phyloP scores from a whole-genome alignment of 2,797 vertebrate genomes.

The Synaphobranchus kaupii region DNA sequence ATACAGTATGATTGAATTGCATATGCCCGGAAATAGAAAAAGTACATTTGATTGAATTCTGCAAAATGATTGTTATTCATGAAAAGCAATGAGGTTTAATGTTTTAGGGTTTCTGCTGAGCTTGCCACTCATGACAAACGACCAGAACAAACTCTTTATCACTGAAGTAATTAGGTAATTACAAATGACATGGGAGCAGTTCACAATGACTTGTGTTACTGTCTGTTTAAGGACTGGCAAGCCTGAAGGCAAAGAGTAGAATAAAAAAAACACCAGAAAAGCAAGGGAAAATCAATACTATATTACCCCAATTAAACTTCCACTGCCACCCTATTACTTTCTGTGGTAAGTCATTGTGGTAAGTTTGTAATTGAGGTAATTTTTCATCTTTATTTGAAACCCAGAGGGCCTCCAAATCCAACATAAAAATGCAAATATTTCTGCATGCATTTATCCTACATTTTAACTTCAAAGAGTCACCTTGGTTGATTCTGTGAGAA shows the following conservation, averaged over 20 bases:
- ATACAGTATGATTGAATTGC: no score
- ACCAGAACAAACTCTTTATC: background rate
- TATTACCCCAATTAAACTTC: constrained; percentile 16
- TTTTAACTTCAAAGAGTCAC: background rate
- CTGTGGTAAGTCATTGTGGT: background rate
- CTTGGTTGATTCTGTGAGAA: background rate
- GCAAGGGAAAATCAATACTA: constrained; percentile 5
- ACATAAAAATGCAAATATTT: background rate
- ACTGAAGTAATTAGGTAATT: background rate
- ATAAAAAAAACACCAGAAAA: background rate
- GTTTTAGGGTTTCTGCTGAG: background rate
- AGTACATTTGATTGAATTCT: no score
- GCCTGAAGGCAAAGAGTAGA: background rate
- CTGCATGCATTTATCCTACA: background rate
- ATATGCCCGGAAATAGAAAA: no score
- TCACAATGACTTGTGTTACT: constrained; percentile 7
- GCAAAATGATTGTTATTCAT: background rate
- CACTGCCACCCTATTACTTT: constrained; percentile 4
- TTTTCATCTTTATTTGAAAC: background rate
- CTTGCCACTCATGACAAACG: background rate
- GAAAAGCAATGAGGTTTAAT: background rate
- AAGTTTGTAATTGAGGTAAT: constrained; percentile 8
- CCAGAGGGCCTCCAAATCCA: background rate
- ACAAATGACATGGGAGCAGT: constrained; percentile 1
- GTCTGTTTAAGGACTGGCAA: background rate